Base-by-base conservation (phyloP, 2,113 vertebrate species). In the Lycaon pictus region DNA sequence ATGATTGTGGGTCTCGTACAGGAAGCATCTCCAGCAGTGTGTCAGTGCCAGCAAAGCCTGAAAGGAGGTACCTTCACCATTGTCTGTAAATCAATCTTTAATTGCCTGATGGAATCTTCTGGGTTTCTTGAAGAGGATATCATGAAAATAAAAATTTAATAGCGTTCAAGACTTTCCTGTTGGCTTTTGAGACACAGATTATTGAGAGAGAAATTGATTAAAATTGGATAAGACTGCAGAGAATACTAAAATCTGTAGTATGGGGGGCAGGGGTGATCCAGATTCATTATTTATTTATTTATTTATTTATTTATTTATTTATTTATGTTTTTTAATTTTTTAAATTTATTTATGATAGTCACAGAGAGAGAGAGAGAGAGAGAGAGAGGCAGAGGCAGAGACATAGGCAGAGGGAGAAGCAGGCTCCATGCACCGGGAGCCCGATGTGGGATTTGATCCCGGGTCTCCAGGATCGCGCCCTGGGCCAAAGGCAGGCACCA, bases 11-110 rank as follows among this genome's bases (percentile, higher is more conserved):
- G 8, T 92, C 96, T 4, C 98, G 99, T 20, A 98, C 98, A 51
- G 99, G 99, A 96, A 98, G 99, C 85, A 94, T 99, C 94, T 99
- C 99, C 84, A 99, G 99, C 96, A 99, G 99, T 32, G 99, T 99
- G 53, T 99, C 99, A 25, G 99, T 99, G 43, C 99, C 99, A 15
- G 99, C 99, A 77, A 99, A 99, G 98, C 99, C 99, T 69, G 99
- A 99, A 90, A 99, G 99, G 98, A 99, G 99, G 99, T 99, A 98
- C 4, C 48, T 48, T 48, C 69, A 32, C 20, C 23, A 0, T 27
- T 51, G 17, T 51, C 80, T 35, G 6, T 56, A 15, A n/a, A 29
- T n/a, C 23, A 58, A 27, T 81, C 20, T 90, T 25, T 4, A n/a
- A 25, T 35, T 95, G 29, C 37, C 22, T 27, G 67, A 7, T 43